Conservation (phyloP, 2,888 invertebrate species). For the Andrena bucephala region DNA sequence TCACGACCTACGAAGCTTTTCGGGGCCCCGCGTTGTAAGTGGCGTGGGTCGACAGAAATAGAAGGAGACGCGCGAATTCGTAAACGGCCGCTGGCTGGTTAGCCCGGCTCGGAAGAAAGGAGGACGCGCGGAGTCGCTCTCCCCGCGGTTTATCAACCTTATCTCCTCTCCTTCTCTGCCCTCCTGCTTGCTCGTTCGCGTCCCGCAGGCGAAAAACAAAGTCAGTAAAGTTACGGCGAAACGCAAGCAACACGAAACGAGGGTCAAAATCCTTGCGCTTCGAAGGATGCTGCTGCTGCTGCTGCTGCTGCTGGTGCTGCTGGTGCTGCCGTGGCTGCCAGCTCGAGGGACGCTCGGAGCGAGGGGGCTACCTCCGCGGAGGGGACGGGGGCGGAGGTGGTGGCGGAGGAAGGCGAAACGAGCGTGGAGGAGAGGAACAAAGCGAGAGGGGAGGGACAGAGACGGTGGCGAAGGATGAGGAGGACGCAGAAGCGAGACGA, state of each 20-base stretch:
- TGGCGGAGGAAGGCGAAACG: constrained; percentile 59
- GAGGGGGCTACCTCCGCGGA: constrained; percentile 33
- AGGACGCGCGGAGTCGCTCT: constrained; percentile 57
- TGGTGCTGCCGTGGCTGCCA: constrained; percentile 58
- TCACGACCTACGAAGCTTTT: constrained; percentile 74
- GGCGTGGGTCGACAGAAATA: constrained; percentile 65
- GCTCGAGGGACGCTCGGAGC: constrained; percentile 44
- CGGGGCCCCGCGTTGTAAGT: constrained; percentile 38
- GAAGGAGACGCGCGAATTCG: constrained; percentile 68
- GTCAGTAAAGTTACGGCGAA: constrained; percentile 82
- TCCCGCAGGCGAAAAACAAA: constrained; percentile 83
- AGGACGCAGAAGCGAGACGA: constrained; percentile 47
- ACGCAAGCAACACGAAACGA: constrained; percentile 84
- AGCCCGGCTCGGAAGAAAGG: constrained; percentile 53
- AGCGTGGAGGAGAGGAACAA: constrained; percentile 58
- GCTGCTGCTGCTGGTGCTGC: constrained; percentile 65
- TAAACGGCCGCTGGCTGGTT: constrained; percentile 52
- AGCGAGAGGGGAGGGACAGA: constrained; percentile 34
- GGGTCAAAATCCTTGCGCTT: constrained; percentile 85
- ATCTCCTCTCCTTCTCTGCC: constrained; percentile 72
- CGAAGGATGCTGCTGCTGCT: constrained; percentile 78
- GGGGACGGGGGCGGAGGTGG: constrained; percentile 39
- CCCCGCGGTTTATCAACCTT: constrained; percentile 79
- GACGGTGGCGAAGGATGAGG: constrained; percentile 33
- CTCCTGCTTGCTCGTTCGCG: constrained; percentile 57